Conservation (phyloP, 1,140 invertebrate genomes). For the Portunus trituberculatus region DNA sequence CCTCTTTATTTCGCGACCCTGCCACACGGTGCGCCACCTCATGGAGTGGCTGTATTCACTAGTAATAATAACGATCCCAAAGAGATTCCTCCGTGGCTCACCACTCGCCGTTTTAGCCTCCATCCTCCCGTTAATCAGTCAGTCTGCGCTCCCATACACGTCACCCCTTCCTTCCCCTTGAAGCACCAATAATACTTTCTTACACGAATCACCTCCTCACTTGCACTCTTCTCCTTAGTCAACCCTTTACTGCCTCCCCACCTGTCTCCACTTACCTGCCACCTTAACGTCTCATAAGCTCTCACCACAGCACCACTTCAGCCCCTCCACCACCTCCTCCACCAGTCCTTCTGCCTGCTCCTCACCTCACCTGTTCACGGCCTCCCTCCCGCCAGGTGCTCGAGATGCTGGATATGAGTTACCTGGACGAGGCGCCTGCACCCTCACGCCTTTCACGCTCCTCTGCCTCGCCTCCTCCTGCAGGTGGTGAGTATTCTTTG, state of each 20-base stretch:
- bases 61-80: too few species aligned
- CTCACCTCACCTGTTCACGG: background rate
- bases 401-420: constrained; percentile 65
- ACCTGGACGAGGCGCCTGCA: background rate
- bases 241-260: background rate
- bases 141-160: background rate
- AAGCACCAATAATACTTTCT: background rate
- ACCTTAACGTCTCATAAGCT: too few species aligned
- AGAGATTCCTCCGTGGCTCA: too few species aligned
- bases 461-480: too few species aligned
- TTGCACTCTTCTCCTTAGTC: background rate
- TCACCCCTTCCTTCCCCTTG: background rate
- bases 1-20: too few species aligned
- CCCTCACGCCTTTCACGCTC: background rate
- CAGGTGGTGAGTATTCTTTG: too few species aligned
- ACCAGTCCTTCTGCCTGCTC: background rate
- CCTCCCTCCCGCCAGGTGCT: constrained; percentile 8
- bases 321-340: background rate
- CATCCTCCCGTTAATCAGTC: too few species aligned
- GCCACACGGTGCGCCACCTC: too few species aligned
- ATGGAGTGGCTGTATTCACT: too few species aligned
- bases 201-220: background rate
- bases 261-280: background rate
- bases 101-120: too few species aligned
- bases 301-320: background rate